A percentile compares a stretch with the other conserved stretches of the same genome.
Conservation (phyloP, 2,113 vertebrate species). For the Clupea harengus region DNA sequence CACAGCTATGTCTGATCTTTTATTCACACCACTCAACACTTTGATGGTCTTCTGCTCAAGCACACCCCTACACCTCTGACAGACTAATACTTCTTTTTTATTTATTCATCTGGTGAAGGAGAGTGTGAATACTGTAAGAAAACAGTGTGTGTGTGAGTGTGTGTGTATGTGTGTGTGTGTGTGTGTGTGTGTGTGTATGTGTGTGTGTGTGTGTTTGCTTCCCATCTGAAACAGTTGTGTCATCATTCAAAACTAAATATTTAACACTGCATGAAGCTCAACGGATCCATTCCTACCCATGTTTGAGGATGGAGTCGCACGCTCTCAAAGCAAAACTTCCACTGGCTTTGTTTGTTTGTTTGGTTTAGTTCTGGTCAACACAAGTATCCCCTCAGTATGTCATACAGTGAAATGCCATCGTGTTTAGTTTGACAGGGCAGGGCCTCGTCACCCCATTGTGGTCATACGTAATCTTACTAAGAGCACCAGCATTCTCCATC, state of each 20-base stretch:
- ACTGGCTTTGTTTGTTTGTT: too few species aligned
- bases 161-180: too few species aligned
- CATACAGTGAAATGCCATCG: too few species aligned
- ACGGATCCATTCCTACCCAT: too few species aligned
- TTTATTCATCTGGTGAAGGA: not conserved
- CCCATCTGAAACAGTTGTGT: not conserved
- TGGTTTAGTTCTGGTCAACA: too few species aligned
- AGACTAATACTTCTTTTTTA: not conserved
- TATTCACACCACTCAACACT: constrained; percentile 39
- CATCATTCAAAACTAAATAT: not conserved
- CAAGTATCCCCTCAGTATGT: too few species aligned
- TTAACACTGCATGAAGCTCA: not conserved
- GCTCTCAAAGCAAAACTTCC: too few species aligned
- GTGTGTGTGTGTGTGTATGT: not conserved
- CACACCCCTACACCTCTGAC: not conserved
- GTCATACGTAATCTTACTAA: too few species aligned
- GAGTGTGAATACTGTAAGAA: not conserved
- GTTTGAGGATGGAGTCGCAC: too few species aligned
- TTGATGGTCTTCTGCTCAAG: constrained; percentile 27
- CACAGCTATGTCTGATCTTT: constrained; percentile 47
- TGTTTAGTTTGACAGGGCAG: too few species aligned
- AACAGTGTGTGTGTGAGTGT: too few species aligned
- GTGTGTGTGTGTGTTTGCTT: not conserved
- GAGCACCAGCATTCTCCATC: not conserved
- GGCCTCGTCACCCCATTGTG: too few species aligned